Evolutionary conservation across 2,888 invertebrate species (phyloP).

Genomic region (Nipponacmea schrenckii): DNA sequence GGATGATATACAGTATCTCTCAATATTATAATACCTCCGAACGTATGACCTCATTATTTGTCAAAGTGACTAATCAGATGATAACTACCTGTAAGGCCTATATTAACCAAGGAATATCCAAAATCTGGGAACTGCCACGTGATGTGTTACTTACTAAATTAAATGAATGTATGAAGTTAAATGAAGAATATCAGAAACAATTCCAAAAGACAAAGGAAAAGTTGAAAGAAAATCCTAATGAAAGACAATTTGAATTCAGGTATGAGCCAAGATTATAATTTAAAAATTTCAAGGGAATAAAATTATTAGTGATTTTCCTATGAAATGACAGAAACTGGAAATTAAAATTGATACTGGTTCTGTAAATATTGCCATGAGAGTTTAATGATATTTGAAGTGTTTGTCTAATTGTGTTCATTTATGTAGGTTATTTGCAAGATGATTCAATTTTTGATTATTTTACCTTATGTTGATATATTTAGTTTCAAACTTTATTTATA

Average conservation of each 20-base stretch:
- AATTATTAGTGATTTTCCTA: not conserved
- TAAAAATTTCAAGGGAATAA: too few species aligned
- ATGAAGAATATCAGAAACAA: conserved; percentile 85
- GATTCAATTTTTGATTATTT: too few species aligned
- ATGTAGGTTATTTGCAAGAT: too few species aligned
- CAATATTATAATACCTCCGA: conserved; percentile 97
- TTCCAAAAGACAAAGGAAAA: conserved; percentile 75
- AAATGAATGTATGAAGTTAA: conserved; percentile 86
- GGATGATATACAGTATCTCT: conserved; percentile 93
- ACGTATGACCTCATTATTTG: conserved; percentile 94
- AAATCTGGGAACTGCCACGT: conserved; percentile 91
- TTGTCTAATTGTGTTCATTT: too few species aligned
- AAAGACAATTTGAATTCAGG: conserved; percentile 85
- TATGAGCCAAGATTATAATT: conserved; percentile 35
- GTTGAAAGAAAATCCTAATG: conserved; percentile 77
- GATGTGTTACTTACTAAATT: conserved; percentile 78
- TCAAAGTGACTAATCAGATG: conserved; percentile 99
- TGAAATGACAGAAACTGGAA: not conserved
- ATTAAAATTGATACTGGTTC: too few species aligned
- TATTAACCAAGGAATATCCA: conserved; percentile 78
- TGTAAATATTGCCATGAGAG: too few species aligned
- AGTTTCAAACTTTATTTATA: too few species aligned
- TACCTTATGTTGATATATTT: too few species aligned
- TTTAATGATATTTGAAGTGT: too few species aligned
- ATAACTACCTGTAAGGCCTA: conserved; percentile 95